phyloP scores from a whole-genome alignment of 2,797 vertebrate species.

The Miichthys miiuy region DNA sequence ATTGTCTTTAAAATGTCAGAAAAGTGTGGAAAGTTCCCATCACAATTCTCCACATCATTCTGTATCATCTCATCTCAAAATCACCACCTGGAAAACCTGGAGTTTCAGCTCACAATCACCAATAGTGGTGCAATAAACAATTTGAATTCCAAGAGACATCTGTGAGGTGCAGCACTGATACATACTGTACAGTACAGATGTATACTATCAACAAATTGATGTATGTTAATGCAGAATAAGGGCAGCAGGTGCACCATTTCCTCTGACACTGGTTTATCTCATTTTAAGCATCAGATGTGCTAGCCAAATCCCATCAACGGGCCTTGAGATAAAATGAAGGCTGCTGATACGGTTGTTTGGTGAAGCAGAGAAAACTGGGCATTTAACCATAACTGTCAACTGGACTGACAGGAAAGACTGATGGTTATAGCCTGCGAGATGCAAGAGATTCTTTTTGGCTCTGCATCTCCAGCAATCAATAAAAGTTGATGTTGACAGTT shows the following conservation, averaged over 20 bases:
- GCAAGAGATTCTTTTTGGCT: slow-evolving; percentile 39
- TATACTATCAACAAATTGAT: not conserved
- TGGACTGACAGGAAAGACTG: slow-evolving; percentile 29
- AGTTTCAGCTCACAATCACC: not conserved
- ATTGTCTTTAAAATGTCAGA: not conserved
- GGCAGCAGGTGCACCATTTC: not conserved
- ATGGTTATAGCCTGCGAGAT: slow-evolving; percentile 18
- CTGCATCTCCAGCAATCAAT: slow-evolving; percentile 35
- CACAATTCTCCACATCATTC: slow-evolving; percentile 5
- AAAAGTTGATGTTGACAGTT: slow-evolving; percentile 46
- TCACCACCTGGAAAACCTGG: not conserved
- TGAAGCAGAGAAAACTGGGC: slow-evolving; percentile 15
- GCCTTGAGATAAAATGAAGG: slow-evolving; percentile 17
- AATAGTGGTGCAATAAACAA: not conserved
- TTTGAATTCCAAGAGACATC: not conserved
- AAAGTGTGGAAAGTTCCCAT: not conserved
- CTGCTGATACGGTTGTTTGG: slow-evolving; percentile 17
- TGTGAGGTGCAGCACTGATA: not conserved
- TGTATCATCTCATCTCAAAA: not conserved
- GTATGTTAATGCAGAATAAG: not conserved
- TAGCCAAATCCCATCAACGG: slow-evolving; percentile 35
- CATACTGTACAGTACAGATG: not conserved
- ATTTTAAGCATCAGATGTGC: slow-evolving; percentile 8
- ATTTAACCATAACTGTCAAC: slow-evolving; percentile 50
- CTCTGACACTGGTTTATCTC: not conserved